Conservation (phyloP, 2,113 vertebrate species). For the Tragelaphus buxtoni region DNA sequence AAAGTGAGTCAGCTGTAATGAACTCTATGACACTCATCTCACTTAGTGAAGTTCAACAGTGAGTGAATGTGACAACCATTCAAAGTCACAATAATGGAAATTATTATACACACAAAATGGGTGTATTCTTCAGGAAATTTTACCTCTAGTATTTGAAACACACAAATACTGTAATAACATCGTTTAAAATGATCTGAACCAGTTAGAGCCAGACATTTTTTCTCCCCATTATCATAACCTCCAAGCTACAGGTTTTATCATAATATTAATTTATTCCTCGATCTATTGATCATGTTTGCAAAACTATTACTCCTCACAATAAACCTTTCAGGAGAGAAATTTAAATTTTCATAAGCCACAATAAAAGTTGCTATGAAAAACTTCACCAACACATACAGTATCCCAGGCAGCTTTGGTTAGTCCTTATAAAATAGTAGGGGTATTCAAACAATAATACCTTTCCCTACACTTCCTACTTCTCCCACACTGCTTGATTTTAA, state of each 20-base stretch:
- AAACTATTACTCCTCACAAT: constrained; percentile 29
- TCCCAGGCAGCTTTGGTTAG: not conserved
- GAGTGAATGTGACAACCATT: constrained; percentile 58
- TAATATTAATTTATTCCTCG: constrained; percentile 15
- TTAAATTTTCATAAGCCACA: constrained; percentile 44
- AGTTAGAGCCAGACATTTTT: constrained; percentile 16
- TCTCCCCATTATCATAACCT: constrained; percentile 11
- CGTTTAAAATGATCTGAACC: constrained; percentile 35
- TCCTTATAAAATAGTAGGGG: constrained; percentile 12
- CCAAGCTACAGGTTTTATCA: constrained; percentile 34
- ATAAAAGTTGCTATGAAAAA: not conserved
- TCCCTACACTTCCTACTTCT: not conserved
- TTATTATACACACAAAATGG: not conserved
- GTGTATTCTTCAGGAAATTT: constrained; percentile 62
- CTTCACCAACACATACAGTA: not conserved
- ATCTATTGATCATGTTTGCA: constrained; percentile 27
- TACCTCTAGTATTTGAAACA: constrained; percentile 35
- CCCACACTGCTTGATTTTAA: not conserved
- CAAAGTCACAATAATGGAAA: constrained; percentile 66
- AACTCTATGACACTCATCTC: constrained; percentile 53
- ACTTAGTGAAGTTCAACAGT: constrained; percentile 61
- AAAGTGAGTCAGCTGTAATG: constrained; percentile 54
- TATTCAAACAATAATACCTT: constrained; percentile 23
- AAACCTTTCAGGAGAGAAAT: constrained; percentile 39
- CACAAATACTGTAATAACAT: constrained; percentile 50